These are phyloP conservation scores for Calliopsis andreniformis DNA, from an alignment of 1,140 invertebrate species.

Conservation along the genomic window DNA sequence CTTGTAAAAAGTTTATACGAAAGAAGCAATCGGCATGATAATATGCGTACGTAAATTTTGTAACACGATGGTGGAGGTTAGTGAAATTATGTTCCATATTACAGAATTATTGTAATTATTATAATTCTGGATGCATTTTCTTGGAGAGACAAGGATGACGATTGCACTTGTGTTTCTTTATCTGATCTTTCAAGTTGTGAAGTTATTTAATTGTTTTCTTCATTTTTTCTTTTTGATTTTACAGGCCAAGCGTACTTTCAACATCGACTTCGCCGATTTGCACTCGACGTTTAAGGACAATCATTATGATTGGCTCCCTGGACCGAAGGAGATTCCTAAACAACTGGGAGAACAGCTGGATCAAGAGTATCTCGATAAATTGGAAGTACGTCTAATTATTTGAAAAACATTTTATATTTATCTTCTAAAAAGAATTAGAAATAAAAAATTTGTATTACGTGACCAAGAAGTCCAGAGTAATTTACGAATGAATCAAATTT, in stretches of 20 bases:
- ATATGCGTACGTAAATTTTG: no score
- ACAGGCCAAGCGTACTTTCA: constrained; percentile 82
- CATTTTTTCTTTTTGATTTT: constrained; percentile 68
- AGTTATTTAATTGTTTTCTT: neutral
- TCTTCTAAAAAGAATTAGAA: no score
- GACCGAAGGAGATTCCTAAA: constrained; percentile 79
- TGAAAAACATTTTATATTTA: neutral
- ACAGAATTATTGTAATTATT: no score
- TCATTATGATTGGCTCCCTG: constrained; percentile 83
- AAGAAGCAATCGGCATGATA: no score
- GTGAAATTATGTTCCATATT: no score
- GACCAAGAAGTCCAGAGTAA: no score
- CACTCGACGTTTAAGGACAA: constrained; percentile 79
- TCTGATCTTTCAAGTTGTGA: neutral
- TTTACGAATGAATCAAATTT: no score
- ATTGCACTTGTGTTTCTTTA: constrained; percentile 29
- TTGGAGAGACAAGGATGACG: constrained; percentile 36
- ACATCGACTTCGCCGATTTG: constrained; percentile 76
- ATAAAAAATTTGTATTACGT: no score
- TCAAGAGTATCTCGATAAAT: constrained; percentile 75
- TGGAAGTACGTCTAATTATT: constrained; percentile 75
- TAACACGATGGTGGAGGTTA: no score
- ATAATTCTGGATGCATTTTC: no score
- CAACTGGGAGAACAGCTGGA: constrained; percentile 77
- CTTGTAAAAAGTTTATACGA: no score